Evolutionary conservation across 2,797 vertebrate species (phyloP).

Genomic region (Megaceryle alcyon): DNA sequence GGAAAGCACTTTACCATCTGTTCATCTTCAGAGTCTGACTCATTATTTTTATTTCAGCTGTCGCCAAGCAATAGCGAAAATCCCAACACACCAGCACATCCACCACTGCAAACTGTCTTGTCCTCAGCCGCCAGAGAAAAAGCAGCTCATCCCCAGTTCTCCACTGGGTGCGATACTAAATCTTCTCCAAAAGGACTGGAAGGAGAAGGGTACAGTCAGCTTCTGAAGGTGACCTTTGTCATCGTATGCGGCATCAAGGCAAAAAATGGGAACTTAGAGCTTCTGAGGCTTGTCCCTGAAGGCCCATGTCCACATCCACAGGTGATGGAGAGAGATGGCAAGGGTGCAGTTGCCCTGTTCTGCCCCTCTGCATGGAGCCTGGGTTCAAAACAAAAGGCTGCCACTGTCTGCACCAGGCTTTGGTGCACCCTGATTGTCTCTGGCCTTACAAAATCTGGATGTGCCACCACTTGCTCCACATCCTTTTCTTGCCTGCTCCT

Average conservation of each 20-base stretch:
- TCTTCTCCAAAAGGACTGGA: neutral
- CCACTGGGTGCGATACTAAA: accelerated
- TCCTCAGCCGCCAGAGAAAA: neutral
- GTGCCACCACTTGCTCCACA: accelerated
- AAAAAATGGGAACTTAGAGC: neutral
- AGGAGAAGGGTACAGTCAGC: neutral
- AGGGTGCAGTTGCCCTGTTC: neutral
- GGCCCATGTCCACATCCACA: neutral
- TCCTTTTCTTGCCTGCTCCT: neutral
- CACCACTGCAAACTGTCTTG: neutral
- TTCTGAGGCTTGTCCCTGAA: neutral
- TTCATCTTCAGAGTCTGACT: constrained; percentile 36
- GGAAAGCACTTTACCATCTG: constrained; percentile 47
- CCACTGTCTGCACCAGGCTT: neutral
- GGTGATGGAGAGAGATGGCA: neutral
- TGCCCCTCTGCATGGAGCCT: neutral
- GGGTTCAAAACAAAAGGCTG: neutral
- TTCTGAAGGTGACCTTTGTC: neutral
- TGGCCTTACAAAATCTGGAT: neutral
- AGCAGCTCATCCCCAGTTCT: neutral
- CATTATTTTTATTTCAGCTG: constrained; percentile 63
- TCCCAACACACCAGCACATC: neutral
- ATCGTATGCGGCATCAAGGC: neutral
- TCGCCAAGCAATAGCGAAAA: constrained; percentile 30
- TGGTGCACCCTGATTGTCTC: neutral